phyloP scores from a whole-genome alignment of 2,797 vertebrate genomes.

The Hippoglossus hippoglossus region DNA sequence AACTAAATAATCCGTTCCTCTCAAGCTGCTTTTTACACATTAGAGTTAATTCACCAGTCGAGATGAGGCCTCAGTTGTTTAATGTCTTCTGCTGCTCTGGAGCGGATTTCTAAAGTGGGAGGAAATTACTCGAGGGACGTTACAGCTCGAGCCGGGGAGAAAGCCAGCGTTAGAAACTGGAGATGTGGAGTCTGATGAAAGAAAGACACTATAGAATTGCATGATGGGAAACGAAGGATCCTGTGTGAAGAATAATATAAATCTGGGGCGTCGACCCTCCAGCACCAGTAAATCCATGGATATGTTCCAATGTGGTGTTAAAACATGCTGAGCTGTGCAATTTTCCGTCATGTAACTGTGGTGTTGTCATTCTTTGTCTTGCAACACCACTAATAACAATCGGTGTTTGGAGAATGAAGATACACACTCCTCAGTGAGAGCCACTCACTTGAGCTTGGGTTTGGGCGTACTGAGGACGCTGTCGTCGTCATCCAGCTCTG shows the following conservation, averaged over 20 bases:
- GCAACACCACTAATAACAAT: no score
- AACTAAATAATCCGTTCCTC: neutral
- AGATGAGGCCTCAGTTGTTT: neutral
- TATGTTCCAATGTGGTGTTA: no score
- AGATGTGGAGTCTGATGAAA: neutral
- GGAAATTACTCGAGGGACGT: neutral
- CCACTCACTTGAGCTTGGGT: conserved; percentile 93
- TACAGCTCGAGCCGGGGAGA: neutral
- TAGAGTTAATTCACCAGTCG: neutral
- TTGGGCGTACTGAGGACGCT: conserved; percentile 98
- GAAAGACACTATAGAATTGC: neutral
- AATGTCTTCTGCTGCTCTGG: neutral
- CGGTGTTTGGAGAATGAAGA: no score
- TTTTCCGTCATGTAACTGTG: neutral
- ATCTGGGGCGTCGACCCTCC: no score
- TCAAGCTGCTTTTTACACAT: neutral
- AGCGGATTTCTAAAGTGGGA: neutral
- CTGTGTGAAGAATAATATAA: no score
- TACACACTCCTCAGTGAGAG: conserved; percentile 51
- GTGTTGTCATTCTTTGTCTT: neutral
- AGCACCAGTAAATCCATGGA: no score
- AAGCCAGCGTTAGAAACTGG: neutral
- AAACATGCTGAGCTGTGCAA: no score
- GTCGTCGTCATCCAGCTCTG: conserved; percentile 97
- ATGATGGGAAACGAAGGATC: neutral